Evolutionary conservation across 2,797 vertebrate genomes (phyloP), one percentile per base, ranked within the genome.

Genomic region (Phoebastria nigripes): DNA sequence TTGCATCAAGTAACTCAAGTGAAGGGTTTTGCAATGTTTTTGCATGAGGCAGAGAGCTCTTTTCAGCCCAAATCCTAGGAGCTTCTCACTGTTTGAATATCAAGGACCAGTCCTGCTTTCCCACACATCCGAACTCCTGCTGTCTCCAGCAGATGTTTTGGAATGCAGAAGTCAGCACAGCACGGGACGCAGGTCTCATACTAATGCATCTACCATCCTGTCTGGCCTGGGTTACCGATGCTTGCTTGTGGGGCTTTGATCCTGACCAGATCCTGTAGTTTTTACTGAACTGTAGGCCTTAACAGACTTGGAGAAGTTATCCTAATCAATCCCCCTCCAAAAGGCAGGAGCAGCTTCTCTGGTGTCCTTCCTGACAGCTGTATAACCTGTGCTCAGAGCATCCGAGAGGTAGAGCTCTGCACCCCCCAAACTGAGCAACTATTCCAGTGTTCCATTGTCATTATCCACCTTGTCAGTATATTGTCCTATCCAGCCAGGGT

Each of bases 141-240:
- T 82, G 52, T 71, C 35, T 92, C 78, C 84, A 90, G 28, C 37
- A 77, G 78, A 61, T 85, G 14, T 55, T 91, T 69, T 58, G 28
- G 46, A 79, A 83, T 51, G 51, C 62, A 66, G 28, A 79, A 94
- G 11, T 55, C 41, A 66, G 58, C 22, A 28, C 44, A 69, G 18
- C 0, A 0, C 0, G 1, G 28, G 22, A 51, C 3, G 1, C 1
- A 9, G 25, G 9, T 56, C n/a, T 91, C 62, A 42, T n/a, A 47
- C 33, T 76, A 67, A 69, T 77, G 16, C 29, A 26, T 61, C 37
- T 19, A 37, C 21, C 2, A 29, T 51, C 25, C 46, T 62, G 20
- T 62, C 39, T 81, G 35, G 11, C n/a, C n/a, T 88, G 26, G 6
- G 9, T 83, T 89, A 72, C n/a, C 0, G 1, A 8, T 51, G 21